Conservation (phyloP, 2,797 vertebrate species). For the Danio aesculapii region DNA sequence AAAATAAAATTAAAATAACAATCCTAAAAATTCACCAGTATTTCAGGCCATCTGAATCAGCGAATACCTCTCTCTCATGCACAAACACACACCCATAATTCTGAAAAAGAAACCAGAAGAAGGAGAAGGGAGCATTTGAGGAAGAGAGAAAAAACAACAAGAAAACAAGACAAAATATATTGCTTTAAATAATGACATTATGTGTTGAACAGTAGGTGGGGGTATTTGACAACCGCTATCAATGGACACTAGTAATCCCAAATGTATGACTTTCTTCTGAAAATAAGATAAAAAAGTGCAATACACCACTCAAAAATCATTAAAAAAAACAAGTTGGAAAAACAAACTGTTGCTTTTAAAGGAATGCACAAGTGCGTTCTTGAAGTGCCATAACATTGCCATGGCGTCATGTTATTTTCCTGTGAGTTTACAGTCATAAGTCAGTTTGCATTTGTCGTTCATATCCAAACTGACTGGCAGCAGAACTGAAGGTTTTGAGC, state of each 20-base stretch:
- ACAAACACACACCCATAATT: too few relatives aligned
- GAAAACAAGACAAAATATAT: background rate
- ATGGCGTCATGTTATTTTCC: background rate
- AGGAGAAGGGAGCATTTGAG: background rate
- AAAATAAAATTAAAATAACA: background rate
- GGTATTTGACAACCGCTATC: constrained; percentile 8
- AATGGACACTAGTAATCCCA: background rate
- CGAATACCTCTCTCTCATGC: background rate
- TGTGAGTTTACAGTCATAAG: background rate
- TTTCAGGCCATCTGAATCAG: background rate
- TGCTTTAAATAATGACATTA: background rate
- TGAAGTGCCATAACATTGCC: background rate
- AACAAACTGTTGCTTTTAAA: background rate
- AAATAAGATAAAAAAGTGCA: background rate
- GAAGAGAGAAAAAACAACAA: background rate
- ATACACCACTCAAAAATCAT: background rate
- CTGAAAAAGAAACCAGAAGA: background rate
- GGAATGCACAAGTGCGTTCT: background rate
- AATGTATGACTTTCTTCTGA: background rate
- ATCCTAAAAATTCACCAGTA: too few relatives aligned
- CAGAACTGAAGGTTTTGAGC: background rate
- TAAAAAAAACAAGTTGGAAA: background rate
- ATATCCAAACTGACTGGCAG: background rate
- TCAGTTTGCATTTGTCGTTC: background rate
- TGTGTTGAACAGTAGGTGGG: constrained; percentile 11